Conservation (phyloP, 2,888 invertebrate genomes). For the Rhaphigaster nebulosa region DNA sequence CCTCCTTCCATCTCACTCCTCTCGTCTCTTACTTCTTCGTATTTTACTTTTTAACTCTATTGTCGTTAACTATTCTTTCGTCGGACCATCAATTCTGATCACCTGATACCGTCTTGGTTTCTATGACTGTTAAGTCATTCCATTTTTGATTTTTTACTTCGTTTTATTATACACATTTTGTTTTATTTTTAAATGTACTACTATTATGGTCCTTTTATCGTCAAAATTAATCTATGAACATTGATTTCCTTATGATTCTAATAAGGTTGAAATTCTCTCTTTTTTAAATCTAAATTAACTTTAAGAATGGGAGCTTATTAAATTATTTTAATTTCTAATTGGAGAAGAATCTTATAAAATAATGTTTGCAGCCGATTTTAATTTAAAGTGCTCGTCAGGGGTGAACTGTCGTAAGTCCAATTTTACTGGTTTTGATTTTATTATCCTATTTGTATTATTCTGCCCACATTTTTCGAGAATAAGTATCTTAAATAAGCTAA, state of each 20-base stretch:
- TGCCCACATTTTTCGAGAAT: too few relatives aligned
- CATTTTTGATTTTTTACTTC: not conserved
- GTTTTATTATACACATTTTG: not conserved
- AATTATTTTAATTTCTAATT: too few relatives aligned
- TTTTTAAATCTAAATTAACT: too few relatives aligned
- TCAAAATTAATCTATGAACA: not conserved
- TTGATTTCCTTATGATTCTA: not conserved
- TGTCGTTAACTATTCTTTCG: constrained; percentile 45
- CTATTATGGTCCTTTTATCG: constrained; percentile 6
- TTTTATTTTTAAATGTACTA: not conserved
- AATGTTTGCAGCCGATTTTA: too few relatives aligned
- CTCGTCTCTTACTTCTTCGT: constrained; percentile 10
- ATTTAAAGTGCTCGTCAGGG: too few relatives aligned
- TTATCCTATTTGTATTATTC: too few relatives aligned
- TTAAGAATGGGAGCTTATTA: too few relatives aligned
- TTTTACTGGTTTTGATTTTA: too few relatives aligned
- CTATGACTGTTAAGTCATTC: constrained; percentile 17
- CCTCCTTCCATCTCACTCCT: not conserved
- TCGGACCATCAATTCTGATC: constrained; percentile 6
- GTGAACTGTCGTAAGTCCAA: too few relatives aligned
- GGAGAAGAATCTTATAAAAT: too few relatives aligned
- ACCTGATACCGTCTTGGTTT: constrained; percentile 18
- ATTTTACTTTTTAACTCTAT: constrained; percentile 35
- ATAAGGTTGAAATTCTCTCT: not conserved
- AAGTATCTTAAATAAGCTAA: too few relatives aligned